A percentile compares a stretch with the other conserved stretches of the same genome.
These are phyloP conservation scores for Eublepharis macularius DNA, from an alignment of 2,113 vertebrate species.

Conservation along the genomic window DNA sequence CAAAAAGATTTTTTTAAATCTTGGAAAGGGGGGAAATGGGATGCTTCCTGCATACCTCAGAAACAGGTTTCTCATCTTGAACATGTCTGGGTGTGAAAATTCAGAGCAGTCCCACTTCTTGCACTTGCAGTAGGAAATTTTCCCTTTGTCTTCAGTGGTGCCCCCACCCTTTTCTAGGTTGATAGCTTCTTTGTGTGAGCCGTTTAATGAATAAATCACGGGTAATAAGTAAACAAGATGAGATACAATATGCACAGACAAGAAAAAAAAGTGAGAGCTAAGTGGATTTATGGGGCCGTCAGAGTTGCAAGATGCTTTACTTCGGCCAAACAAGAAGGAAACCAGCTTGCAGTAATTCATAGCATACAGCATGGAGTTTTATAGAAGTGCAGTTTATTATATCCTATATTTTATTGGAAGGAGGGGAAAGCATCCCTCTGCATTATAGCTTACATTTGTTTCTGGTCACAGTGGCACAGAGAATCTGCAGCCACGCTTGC, in stretches of 20 bases:
- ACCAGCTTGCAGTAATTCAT: conserved; percentile 23
- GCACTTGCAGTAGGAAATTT: not conserved
- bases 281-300: conserved; percentile 32
- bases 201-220: conserved; percentile 27
- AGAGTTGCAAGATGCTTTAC: conserved; percentile 19
- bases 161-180: not conserved
- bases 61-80: not conserved
- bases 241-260: not conserved
- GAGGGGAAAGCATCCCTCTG: conserved; percentile 19
- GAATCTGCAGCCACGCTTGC: not conserved
- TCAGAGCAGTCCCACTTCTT: not conserved
- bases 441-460: not conserved
- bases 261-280: not conserved
- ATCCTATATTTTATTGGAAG: conserved; percentile 10
- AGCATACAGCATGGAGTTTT: conserved; percentile 36
- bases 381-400: conserved; percentile 35
- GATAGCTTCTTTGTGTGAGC: not conserved
- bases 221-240: conserved; percentile 26
- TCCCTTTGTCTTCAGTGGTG: not conserved
- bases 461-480: conserved; percentile 25
- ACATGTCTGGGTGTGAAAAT: not conserved
- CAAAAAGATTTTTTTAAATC: not conserved
- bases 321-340: conserved; percentile 39
- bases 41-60: too few species aligned
- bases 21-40: not conserved